Evolutionary conservation across 1,140 invertebrate species (phyloP), one percentile per base, ranked within the genome.

Genomic region (Agrypnia vestita): DNA sequence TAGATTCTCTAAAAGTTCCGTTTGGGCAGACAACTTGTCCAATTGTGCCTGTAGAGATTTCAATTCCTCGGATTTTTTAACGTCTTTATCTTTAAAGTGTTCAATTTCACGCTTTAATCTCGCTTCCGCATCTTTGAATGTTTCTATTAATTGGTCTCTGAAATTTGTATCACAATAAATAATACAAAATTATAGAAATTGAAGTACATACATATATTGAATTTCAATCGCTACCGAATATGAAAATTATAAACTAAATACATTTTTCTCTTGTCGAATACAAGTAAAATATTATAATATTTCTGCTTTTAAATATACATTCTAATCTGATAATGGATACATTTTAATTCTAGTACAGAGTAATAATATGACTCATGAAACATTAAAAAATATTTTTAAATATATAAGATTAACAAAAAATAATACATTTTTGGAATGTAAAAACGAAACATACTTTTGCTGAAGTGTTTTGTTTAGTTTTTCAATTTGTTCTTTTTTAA

Each of bases 31-130:
- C 84, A 84, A 76, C 83, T 84, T 25, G 78, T 89, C 87, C 13
- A 88, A 55, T 72, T 89, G 86, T 59, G 85, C 86, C 81, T 88
- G 86, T 0, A 89, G 79, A 17, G 88, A 84, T 0, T 86, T 87
- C 7, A 88, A 10, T 0, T 84, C 84, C 0, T 86, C 86, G 49
- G 85, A 86, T 12, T 87, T 82, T 73, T 89, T 86, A 84, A 86
- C 83, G 59, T 89, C 87, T 44, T 86, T 75, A n/a, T 85, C 86
- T 80, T 86, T 86, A 19, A 87, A 85, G 46, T 87, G 86, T 25
- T 89, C 88, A 11, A 89, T 59, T 61, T 86, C 87, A 0, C 84
- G 55, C 35, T 59, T 78, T 9, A 78, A 61, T 61, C 35, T 59
- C 17, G 17, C 35, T 59, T 78, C 77, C 0, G 53, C 35, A 72